Evolutionary conservation across 2,797 vertebrate species (phyloP).

Genomic region (Hypotaenidia okinawae): DNA sequence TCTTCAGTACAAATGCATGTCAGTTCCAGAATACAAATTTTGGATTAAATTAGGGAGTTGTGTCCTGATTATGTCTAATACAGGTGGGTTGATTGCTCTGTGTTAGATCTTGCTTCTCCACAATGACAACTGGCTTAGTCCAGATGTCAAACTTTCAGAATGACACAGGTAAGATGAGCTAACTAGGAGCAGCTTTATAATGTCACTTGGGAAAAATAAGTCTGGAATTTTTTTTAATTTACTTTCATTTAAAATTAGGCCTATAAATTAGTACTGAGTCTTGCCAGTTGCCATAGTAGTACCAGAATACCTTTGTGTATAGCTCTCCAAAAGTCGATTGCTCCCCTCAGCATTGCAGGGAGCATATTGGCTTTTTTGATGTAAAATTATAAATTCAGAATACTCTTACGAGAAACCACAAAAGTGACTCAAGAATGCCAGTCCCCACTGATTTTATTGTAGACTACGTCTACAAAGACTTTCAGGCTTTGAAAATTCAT

Average conservation of each 20-base stretch:
- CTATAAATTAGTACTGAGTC: background rate
- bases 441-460: background rate
- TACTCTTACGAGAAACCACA: background rate
- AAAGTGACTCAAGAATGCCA: background rate
- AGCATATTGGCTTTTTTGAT: background rate
- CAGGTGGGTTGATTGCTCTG: background rate
- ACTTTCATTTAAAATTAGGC: background rate
- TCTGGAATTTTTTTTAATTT: background rate
- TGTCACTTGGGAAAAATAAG: background rate
- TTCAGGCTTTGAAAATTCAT: conserved; percentile 10
- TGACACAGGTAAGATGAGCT: background rate
- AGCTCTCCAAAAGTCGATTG: background rate
- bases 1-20: background rate
- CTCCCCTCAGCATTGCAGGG: background rate
- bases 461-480: background rate
- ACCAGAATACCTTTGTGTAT: background rate
- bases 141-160: background rate
- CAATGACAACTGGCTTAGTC: background rate
- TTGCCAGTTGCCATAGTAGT: background rate
- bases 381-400: background rate
- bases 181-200: background rate
- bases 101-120: background rate
- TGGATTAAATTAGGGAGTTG: background rate
- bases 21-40: background rate
- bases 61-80: background rate